Percentiles rank a stretch among this genome's conserved stretches.
These are phyloP conservation scores for Pica pica DNA, from an alignment of 2,113 vertebrate species.

Conservation along the genomic window DNA sequence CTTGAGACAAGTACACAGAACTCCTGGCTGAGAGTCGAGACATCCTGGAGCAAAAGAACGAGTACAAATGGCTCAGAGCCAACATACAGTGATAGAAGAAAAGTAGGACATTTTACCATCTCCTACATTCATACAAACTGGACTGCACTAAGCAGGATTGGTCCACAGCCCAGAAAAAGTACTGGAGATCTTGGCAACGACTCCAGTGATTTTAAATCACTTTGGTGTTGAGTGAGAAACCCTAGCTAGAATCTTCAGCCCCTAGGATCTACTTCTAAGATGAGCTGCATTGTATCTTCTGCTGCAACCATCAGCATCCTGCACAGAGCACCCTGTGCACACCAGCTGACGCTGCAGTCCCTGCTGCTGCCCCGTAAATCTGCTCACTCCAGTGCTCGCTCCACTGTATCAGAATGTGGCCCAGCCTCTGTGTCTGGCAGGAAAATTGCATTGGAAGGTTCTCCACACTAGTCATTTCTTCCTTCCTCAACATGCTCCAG, in stretches of 20 bases:
- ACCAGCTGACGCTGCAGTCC: background rate
- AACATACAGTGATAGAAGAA: background rate
- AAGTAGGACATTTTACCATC: background rate
- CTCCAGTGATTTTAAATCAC: background rate
- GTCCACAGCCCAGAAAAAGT: conserved; percentile 17
- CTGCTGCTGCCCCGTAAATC: background rate
- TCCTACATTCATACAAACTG: background rate
- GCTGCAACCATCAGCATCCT: background rate
- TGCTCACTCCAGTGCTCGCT: fast-evolving
- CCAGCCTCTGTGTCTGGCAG: background rate
- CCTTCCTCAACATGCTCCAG: background rate
- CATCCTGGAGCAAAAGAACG: background rate
- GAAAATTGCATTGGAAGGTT: background rate
- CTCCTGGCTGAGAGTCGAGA: background rate
- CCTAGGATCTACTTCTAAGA: background rate
- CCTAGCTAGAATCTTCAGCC: background rate
- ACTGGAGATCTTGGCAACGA: background rate
- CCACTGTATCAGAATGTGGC: background rate
- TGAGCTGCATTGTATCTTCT: background rate
- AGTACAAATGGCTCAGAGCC: background rate
- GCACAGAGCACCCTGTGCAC: background rate
- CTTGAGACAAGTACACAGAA: background rate
- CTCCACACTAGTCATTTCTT: background rate
- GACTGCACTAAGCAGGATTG: background rate
- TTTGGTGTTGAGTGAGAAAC: background rate